phyloP scores from a whole-genome alignment of 2,888 invertebrate genomes.

The Linyphia triangularis region DNA sequence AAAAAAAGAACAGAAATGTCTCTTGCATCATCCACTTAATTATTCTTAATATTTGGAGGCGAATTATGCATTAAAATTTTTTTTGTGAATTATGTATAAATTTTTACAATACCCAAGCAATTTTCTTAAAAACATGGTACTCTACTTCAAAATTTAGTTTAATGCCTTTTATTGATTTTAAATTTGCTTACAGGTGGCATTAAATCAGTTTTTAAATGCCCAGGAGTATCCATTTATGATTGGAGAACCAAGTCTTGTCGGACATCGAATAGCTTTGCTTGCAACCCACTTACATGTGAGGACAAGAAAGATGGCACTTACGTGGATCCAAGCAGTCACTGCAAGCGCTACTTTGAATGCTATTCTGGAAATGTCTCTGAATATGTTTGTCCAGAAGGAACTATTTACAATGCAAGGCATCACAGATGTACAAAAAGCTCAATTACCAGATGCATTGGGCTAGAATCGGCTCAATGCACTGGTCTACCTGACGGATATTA shows the following conservation, averaged over 20 bases:
- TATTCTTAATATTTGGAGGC: too few relatives aligned
- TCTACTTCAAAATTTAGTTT: not conserved
- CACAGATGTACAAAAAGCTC: slow-evolving; percentile 69
- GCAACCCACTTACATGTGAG: slow-evolving; percentile 63
- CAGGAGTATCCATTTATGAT: slow-evolving; percentile 49
- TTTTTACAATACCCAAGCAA: too few relatives aligned
- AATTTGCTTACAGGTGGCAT: slow-evolving; percentile 37
- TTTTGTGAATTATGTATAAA: too few relatives aligned
- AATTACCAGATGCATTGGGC: slow-evolving; percentile 66
- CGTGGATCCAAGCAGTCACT: slow-evolving; percentile 70
- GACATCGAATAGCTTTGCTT: slow-evolving; percentile 8
- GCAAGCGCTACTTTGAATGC: slow-evolving; percentile 75
- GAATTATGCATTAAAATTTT: too few relatives aligned
- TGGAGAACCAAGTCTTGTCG: slow-evolving; percentile 72
- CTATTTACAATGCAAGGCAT: slow-evolving; percentile 72
- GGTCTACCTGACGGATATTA: slow-evolving; percentile 76
- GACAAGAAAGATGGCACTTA: slow-evolving; percentile 74
- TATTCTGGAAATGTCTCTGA: slow-evolving; percentile 57
- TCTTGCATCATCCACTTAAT: too few relatives aligned
- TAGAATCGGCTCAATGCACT: slow-evolving; percentile 59
- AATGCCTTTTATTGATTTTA: not conserved
- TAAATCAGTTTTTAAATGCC: slow-evolving; percentile 61
- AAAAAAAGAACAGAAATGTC: too few relatives aligned
- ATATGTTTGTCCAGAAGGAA: slow-evolving; percentile 73
- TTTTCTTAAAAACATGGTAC: too few relatives aligned